Base-by-base conservation (phyloP, 2,888 invertebrate genomes). In the Thera britannica region DNA sequence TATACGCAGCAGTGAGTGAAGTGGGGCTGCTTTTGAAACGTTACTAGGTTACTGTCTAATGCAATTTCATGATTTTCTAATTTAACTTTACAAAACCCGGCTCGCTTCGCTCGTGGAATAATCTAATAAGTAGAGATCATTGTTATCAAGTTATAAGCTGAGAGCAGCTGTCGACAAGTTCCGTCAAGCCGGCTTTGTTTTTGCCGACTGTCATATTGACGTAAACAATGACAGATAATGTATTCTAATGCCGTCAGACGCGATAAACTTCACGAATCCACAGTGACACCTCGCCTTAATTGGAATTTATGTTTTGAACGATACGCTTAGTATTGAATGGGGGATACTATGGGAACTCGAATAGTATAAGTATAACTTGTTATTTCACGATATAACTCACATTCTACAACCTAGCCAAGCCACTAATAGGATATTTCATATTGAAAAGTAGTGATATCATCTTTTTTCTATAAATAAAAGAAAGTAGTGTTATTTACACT, bases 271-370 rank as follows among this genome's bases (percentile, higher is more conserved):
- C 77, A 81, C 83, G 87, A 83, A 82, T 81, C 80, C 82, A 75
- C 83, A 84, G 83, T 88, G 86, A 88, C 88, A 88, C 87, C 87
- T 88, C 79, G 74, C 68, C 84, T 88, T 92, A 92, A 92, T 92
- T 91, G 89, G 85, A 90, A 92, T 92, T 92, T 92, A 92, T 92
- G 90, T 88, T 81, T 84, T 81, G 83, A 80, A 78, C 79, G 80
- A 73, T 77, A 82, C 81, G 81, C 80, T 83, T 83, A 83, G 80
- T 82, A 77, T 78, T 65, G 72, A 64, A 23, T 23, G 23, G 60
- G 38, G 57, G 49, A 55, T 75, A 76, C 77, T 75, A 77, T 36
- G 36, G 65, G 35, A 71, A 72, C 68, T 75, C 72, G 71, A 67
- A 55, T 51, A 51, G 5, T 4, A 23, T 41, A 23, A 23, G 23